Conservation (phyloP, 2,113 vertebrate species). For the Rhinichthys klamathensis region DNA sequence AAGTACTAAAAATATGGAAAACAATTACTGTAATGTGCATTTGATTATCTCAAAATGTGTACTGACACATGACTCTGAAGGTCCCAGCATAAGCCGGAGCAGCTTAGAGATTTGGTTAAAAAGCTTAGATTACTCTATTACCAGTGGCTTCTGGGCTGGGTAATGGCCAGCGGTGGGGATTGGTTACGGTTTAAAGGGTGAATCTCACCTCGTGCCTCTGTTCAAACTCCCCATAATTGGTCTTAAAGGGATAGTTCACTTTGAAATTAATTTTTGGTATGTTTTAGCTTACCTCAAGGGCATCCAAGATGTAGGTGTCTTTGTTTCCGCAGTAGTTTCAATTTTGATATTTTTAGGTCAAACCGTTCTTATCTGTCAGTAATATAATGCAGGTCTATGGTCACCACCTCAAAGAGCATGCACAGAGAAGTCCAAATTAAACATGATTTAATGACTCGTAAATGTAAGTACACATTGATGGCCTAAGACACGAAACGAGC, state of each 20-base stretch:
- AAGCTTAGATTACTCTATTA: conserved; percentile 6
- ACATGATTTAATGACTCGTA: too few species aligned
- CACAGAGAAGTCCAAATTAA: too few species aligned
- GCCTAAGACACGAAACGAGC: too few species aligned
- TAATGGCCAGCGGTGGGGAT: background rate
- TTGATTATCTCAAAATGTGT: background rate
- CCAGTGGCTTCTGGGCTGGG: background rate
- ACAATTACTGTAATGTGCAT: background rate
- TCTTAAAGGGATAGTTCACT: background rate
- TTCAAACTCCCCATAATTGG: background rate
- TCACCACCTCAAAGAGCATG: too few species aligned
- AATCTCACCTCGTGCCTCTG: background rate
- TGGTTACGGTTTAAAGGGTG: background rate
- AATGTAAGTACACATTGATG: too few species aligned
- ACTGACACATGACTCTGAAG: background rate
- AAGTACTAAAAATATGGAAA: background rate
- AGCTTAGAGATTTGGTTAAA: background rate
- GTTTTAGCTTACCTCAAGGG: too few species aligned
- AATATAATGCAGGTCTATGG: too few species aligned
- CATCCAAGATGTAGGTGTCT: too few species aligned
- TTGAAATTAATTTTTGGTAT: too few species aligned
- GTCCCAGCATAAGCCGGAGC: conserved; percentile 14
- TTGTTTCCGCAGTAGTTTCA: too few species aligned
- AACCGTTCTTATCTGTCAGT: too few species aligned
- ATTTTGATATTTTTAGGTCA: too few species aligned